phyloP scores from a whole-genome alignment of 2,113 vertebrate genomes.

The Alethe diademata region DNA sequence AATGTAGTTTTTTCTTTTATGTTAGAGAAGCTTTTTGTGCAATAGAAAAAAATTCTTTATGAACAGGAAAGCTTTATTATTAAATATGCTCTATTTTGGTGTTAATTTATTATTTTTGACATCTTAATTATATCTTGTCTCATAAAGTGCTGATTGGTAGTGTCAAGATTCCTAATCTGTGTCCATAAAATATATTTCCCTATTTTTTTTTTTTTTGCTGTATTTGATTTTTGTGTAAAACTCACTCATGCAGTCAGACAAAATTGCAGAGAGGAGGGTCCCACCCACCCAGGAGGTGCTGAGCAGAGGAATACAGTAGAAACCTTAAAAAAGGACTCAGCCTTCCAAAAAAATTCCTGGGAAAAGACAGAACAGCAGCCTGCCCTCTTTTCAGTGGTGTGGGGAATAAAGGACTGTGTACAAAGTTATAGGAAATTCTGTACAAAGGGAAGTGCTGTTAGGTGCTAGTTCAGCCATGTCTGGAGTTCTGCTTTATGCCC shows the following conservation, averaged over 20 bases:
- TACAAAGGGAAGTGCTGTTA: not conserved
- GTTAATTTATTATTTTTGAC: conserved; percentile 66
- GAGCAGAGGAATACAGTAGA: not conserved
- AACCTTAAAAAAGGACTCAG: not conserved
- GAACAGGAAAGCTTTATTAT: not conserved
- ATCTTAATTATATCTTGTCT: conserved; percentile 64
- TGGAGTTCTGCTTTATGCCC: conserved; percentile 12
- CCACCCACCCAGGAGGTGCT: not conserved
- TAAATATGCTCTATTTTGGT: conserved; percentile 50
- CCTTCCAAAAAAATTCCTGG: not conserved
- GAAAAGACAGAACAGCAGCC: not conserved
- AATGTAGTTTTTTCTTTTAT: not conserved
- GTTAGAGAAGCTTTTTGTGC: not conserved
- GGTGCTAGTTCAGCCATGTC: not conserved
- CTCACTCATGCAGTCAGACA: not conserved
- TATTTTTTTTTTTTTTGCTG: conserved; percentile 1
- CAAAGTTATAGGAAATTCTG: not conserved
- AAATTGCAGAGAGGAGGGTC: not conserved
- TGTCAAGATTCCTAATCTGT: conserved; percentile 62
- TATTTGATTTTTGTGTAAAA: conserved; percentile 15
- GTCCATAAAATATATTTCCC: conserved; percentile 58
- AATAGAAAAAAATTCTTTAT: not conserved
- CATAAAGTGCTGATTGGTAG: conserved; percentile 59
- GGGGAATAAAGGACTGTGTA: not conserved
- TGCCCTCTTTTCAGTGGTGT: not conserved